Evolutionary conservation across 2,888 invertebrate species (phyloP).

Genomic region (Selenia dentaria): DNA sequence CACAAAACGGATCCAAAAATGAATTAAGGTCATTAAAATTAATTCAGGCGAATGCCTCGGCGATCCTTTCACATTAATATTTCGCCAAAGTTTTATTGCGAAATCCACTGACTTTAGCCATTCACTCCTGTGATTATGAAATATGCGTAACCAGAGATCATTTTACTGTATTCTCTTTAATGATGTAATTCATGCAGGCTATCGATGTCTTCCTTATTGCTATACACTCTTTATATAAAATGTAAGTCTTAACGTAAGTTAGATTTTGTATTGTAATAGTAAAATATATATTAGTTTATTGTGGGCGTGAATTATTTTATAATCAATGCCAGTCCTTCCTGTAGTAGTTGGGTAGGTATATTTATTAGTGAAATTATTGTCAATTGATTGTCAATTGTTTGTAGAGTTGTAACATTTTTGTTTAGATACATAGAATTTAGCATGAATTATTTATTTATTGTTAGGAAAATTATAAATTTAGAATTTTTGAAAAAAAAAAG

Average conservation of each 20-base stretch:
- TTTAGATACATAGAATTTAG: too few relatives aligned
- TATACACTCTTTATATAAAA: conserved; percentile 80
- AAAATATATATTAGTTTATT: conserved; percentile 12
- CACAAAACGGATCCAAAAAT: conserved; percentile 21
- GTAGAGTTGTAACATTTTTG: not conserved
- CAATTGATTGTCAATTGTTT: conserved; percentile 5
- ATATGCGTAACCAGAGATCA: conserved; percentile 18
- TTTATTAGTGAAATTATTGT: not conserved
- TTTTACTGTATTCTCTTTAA: conserved; percentile 61
- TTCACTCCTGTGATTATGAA: conserved; percentile 26
- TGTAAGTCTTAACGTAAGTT: conserved; percentile 71
- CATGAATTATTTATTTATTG: too few relatives aligned
- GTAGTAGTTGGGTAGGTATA: not conserved
- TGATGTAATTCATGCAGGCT: conserved; percentile 80
- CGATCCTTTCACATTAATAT: conserved; percentile 15
- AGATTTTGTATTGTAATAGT: conserved; percentile 57
- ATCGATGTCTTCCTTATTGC: conserved; percentile 84
- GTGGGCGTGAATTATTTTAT: not conserved
- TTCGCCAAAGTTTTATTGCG: conserved; percentile 12
- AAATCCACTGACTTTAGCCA: conserved; percentile 13
- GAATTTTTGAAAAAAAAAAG: not conserved
- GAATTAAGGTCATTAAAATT: conserved; percentile 25
- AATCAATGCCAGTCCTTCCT: not conserved
- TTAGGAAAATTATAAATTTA: too few relatives aligned
- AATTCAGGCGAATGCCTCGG: conserved; percentile 20